Percentiles rank a stretch among this genome's conserved stretches.
Evolutionary conservation across 1,140 invertebrate species (phyloP).

Genomic region (Sarcophaga peregrina): DNA sequence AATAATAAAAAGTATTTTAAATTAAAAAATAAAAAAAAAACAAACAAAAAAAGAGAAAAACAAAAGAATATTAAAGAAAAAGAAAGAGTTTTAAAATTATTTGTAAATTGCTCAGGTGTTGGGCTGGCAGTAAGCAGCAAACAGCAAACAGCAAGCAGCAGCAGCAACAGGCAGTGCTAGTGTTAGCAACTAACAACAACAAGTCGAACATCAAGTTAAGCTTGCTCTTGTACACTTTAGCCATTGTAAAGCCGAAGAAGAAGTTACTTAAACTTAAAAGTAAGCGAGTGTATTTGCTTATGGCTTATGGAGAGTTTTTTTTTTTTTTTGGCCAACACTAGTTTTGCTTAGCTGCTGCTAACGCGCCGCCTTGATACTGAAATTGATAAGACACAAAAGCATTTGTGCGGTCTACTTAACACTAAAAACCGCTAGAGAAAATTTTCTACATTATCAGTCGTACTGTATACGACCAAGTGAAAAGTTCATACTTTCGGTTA

Average conservation of each 20-base stretch:
- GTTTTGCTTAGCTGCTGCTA: too few relatives aligned
- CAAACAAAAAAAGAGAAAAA: constrained; percentile 30
- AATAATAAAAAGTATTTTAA: constrained; percentile 4
- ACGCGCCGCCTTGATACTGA: constrained; percentile 18
- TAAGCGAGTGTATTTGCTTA: background rate
- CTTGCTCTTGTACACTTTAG: background rate
- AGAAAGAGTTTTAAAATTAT: background rate
- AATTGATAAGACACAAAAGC: constrained; percentile 16
- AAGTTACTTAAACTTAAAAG: background rate
- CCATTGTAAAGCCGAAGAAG: background rate
- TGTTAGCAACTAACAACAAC: background rate
- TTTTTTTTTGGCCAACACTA: too few relatives aligned
- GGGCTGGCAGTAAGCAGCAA: background rate
- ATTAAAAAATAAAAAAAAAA: constrained; percentile 25
- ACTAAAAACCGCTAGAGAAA: constrained; percentile 62
- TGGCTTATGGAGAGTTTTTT: background rate
- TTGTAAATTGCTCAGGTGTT: too few relatives aligned
- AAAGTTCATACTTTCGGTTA: constrained; percentile 19
- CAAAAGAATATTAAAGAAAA: background rate
- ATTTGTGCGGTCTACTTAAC: constrained; percentile 37
- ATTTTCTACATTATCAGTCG: constrained; percentile 60
- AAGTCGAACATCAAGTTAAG: background rate
- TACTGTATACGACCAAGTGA: constrained; percentile 57
- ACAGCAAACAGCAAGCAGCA: background rate
- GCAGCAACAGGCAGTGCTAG: background rate